Evolutionary conservation across 2,888 invertebrate species (phyloP).

Genomic region (Eupeodes latifasciatus): DNA sequence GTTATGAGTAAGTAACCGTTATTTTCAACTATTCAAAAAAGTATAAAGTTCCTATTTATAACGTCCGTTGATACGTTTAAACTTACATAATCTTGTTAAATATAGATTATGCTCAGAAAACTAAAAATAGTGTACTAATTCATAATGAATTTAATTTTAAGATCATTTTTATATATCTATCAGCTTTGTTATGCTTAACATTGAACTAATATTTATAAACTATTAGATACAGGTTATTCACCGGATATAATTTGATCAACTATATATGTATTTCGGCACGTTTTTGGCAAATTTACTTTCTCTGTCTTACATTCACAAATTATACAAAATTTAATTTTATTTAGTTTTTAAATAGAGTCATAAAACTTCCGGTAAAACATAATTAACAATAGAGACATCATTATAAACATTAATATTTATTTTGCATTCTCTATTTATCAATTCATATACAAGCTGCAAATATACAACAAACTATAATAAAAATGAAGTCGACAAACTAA

Average conservation of each 20-base stretch:
- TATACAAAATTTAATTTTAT: neutral
- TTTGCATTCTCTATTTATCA: neutral
- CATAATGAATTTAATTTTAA: too few species aligned
- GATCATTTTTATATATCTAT: too few species aligned
- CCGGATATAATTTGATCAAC: neutral
- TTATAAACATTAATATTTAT: neutral
- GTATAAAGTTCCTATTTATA: too few species aligned
- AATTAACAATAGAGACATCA: neutral
- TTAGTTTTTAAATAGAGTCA: neutral
- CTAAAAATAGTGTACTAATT: neutral
- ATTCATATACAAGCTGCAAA: constrained; percentile 3
- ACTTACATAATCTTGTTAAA: neutral
- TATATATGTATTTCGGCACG: neutral
- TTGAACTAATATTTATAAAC: constrained; percentile 19
- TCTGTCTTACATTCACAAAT: neutral
- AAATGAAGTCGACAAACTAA: neutral
- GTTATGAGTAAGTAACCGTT: neutral
- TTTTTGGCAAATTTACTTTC: constrained; percentile 23
- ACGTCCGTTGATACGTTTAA: too few species aligned
- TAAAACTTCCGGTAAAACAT: constrained; percentile 20
- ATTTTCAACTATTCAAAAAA: neutral
- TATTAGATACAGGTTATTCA: constrained; percentile 1
- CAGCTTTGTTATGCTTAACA: neutral
- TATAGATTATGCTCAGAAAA: neutral
- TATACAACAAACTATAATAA: neutral